These are phyloP conservation scores for Hipposideros larvatus DNA, from an alignment of 2,797 vertebrate genomes.

Conservation along the genomic window DNA sequence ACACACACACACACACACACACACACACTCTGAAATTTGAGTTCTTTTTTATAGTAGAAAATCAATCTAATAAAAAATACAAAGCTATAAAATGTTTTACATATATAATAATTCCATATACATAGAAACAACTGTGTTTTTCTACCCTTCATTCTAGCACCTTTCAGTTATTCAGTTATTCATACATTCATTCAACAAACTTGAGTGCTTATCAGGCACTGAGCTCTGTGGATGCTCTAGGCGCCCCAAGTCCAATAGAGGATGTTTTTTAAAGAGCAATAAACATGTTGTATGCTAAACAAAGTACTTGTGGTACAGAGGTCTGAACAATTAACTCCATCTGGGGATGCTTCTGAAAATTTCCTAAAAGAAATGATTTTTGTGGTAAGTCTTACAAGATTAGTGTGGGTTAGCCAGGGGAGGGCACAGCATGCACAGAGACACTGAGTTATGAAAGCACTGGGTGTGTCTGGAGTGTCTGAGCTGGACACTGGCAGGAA, in stretches of 20 bases:
- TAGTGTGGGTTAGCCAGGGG: background rate
- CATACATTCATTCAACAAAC: background rate
- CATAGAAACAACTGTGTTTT: background rate
- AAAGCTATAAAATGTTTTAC: background rate
- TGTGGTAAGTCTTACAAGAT: background rate
- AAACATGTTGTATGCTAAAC: background rate
- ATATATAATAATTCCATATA: background rate
- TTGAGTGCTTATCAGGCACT: background rate
- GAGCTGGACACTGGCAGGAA: background rate
- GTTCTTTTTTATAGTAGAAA: background rate
- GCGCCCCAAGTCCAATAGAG: background rate
- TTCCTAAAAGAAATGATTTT: background rate
- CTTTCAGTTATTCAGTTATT: background rate
- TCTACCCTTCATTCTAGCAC: background rate
- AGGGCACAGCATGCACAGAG: background rate
- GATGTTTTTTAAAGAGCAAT: background rate
- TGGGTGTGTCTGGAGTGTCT: background rate
- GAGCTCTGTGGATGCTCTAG: background rate
- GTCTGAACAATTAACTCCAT: background rate
- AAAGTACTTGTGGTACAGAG: background rate
- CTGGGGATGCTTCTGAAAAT: background rate
- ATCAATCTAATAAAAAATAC: background rate
- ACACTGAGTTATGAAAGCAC: background rate
- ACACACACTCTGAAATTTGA: background rate
- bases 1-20: background rate